Evolutionary conservation across 2,888 invertebrate species (phyloP).

Genomic region (Chelonus formosanus): DNA sequence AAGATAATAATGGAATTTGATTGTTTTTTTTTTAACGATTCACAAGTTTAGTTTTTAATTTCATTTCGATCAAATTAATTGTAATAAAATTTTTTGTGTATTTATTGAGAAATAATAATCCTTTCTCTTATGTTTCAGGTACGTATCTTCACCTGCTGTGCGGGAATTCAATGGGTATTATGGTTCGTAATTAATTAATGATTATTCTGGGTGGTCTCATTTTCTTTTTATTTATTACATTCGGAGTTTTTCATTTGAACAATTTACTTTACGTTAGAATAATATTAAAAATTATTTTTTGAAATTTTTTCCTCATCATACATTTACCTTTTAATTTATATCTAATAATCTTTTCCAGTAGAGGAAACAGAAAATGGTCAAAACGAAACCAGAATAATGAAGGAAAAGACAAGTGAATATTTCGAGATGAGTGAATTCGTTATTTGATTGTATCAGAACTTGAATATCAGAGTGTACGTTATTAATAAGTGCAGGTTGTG

Average conservation of each 20-base stretch:
- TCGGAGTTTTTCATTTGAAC: too few relatives aligned
- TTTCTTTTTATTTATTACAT: background rate
- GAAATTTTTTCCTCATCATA: too few relatives aligned
- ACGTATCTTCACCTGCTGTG: slow-evolving; percentile 39
- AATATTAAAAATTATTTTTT: too few relatives aligned
- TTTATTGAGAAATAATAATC: background rate
- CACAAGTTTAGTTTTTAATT: too few relatives aligned
- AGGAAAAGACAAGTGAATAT: background rate
- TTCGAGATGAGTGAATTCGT: background rate
- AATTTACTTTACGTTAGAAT: too few relatives aligned
- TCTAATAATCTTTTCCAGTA: too few relatives aligned
- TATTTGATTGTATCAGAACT: slow-evolving; percentile 16
- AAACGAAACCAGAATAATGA: background rate
- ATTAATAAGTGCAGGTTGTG: slow-evolving; percentile 7
- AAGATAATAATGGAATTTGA: too few relatives aligned
- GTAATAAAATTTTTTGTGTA: too few relatives aligned
- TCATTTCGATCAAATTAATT: too few relatives aligned
- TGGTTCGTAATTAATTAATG: slow-evolving; percentile 39
- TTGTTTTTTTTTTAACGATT: too few relatives aligned
- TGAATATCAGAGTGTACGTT: slow-evolving; percentile 16
- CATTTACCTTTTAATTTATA: too few relatives aligned
- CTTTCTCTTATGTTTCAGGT: slow-evolving; percentile 39
- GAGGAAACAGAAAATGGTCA: too few relatives aligned
- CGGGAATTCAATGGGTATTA: slow-evolving; percentile 30
- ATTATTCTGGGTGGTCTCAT: slow-evolving; percentile 38